A percentile compares a stretch with the other conserved stretches of the same genome.
phyloP scores from a whole-genome alignment of 2,888 invertebrate species.

The Amphipoea oculea region DNA sequence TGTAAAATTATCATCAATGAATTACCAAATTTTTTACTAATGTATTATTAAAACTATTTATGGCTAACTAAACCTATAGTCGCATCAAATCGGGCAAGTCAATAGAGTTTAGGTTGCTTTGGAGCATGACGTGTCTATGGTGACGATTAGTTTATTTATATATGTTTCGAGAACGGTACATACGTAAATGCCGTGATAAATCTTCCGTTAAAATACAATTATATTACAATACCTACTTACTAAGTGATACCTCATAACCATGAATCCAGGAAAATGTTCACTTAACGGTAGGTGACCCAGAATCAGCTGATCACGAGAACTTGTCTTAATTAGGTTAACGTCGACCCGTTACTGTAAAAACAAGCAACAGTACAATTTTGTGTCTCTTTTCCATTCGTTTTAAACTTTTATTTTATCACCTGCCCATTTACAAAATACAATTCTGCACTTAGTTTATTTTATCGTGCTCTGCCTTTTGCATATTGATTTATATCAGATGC shows the following conservation, averaged over 20 bases:
- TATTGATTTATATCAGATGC: background rate
- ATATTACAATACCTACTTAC: constrained; percentile 17
- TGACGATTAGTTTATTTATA: constrained; percentile 45
- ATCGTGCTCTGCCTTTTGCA: background rate
- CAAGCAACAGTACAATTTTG: constrained; percentile 50
- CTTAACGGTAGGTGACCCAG: constrained; percentile 66
- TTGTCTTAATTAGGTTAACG: constrained; percentile 65
- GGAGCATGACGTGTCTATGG: constrained; percentile 30
- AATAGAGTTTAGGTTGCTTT: constrained; percentile 27
- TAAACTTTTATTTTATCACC: constrained; percentile 38
- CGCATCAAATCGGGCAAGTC: constrained; percentile 9
- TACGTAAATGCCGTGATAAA: constrained; percentile 34
- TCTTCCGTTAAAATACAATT: constrained; percentile 37
- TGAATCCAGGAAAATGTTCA: constrained; percentile 66
- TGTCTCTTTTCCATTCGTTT: constrained; percentile 46
- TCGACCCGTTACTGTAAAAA: constrained; percentile 58
- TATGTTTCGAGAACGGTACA: constrained; percentile 34
- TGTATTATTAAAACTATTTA: background rate
- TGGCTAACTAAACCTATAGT: background rate
- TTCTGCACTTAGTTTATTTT: background rate
- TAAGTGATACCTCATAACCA: constrained; percentile 32
- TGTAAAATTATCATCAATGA: background rate
- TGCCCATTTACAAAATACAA: constrained; percentile 10
- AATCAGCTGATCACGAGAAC: constrained; percentile 67
- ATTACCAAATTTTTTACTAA: background rate